Evolutionary conservation across 2,888 invertebrate species (phyloP).

Genomic region (Lithophane semibrunnea): DNA sequence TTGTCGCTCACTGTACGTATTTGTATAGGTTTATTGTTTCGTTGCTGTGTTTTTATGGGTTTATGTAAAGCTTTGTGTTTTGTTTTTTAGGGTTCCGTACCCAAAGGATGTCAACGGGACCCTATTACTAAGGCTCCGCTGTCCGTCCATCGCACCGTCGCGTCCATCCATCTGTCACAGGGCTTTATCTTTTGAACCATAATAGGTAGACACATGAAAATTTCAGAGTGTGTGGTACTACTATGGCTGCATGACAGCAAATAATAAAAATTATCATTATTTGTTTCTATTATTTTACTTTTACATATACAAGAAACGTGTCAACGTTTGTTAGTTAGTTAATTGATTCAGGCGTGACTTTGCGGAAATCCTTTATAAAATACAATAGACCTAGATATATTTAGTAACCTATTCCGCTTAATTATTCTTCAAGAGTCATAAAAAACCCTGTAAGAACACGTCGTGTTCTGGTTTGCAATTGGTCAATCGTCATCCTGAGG

Average conservation of each 20-base stretch:
- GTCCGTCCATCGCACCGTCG: not conserved
- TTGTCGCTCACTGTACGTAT: constrained; percentile 54
- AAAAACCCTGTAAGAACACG: no score
- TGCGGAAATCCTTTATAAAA: no score
- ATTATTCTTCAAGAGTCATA: no score
- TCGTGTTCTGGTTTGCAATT: no score
- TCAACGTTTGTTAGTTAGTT: no score
- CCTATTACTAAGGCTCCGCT: not conserved
- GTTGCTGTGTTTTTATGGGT: constrained; percentile 34
- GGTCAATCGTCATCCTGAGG: no score
- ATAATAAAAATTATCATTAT: no score
- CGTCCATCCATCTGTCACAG: not conserved
- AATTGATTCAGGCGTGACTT: no score
- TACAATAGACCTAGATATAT: no score
- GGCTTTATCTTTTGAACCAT: not conserved
- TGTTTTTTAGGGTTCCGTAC: not conserved
- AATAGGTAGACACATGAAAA: not conserved
- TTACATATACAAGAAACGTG: no score
- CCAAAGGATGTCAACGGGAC: not conserved
- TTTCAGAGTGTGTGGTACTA: not conserved
- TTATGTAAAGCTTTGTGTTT: constrained; percentile 22
- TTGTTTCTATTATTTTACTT: no score
- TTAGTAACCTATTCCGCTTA: no score
- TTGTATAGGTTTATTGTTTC: constrained; percentile 58
- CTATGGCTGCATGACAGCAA: not conserved